Percentiles rank a stretch among this genome's conserved stretches.
phyloP scores from a whole-genome alignment of 2,888 invertebrate genomes.

The Byasa hedistus region DNA sequence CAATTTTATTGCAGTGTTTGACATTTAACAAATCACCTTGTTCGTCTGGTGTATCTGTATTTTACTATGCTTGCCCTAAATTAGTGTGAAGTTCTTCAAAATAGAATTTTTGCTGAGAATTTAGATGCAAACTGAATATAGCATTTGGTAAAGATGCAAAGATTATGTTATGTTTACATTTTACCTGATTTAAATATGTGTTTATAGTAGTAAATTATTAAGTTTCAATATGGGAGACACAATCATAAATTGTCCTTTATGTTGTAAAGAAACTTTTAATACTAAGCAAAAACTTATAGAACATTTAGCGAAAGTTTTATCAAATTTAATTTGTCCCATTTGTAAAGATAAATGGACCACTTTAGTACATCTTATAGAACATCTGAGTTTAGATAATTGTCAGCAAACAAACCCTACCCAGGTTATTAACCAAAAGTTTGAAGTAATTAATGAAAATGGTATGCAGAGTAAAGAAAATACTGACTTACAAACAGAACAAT shows the following conservation, averaged over 20 bases:
- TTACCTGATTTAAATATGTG: slow-evolving; percentile 2
- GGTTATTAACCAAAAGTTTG: slow-evolving; percentile 13
- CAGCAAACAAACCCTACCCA: slow-evolving; percentile 34
- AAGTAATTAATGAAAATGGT: background rate
- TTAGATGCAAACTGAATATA: slow-evolving; percentile 65
- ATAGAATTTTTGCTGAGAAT: slow-evolving; percentile 60
- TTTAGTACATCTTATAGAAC: slow-evolving; percentile 77
- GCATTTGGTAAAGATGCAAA: slow-evolving; percentile 43
- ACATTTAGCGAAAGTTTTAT: slow-evolving; percentile 69
- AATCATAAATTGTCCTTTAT: slow-evolving; percentile 81
- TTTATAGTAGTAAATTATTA: slow-evolving; percentile 24
- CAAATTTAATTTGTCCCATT: slow-evolving; percentile 80
- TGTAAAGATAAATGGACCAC: slow-evolving; percentile 79
- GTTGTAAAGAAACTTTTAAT: slow-evolving; percentile 82
- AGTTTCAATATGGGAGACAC: slow-evolving; percentile 72
- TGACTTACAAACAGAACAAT: background rate
- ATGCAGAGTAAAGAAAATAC: background rate
- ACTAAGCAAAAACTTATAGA: slow-evolving; percentile 77
- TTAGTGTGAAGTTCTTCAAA: slow-evolving; percentile 76
- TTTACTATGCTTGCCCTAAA: slow-evolving; percentile 49
- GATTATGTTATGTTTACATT: slow-evolving; percentile 49
- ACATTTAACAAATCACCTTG: slow-evolving; percentile 7
- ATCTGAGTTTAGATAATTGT: slow-evolving; percentile 72
- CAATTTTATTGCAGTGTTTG: background rate
- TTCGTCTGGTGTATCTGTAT: slow-evolving; percentile 31